phyloP scores from a whole-genome alignment of 1,140 invertebrate genomes.

The Lasioglossum baleicum region DNA sequence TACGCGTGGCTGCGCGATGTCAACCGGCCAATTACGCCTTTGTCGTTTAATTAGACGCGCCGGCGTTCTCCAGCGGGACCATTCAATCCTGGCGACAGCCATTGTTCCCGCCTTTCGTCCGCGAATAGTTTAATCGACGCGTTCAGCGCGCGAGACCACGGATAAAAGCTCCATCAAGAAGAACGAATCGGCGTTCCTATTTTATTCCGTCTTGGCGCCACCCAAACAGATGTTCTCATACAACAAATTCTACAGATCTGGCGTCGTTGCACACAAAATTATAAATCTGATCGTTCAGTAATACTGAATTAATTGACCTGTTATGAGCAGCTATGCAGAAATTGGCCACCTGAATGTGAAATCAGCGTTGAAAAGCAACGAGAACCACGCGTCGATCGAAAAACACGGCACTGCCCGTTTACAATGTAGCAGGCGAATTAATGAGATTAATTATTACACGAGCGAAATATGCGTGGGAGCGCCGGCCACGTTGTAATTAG shows the following conservation, averaged over 20 bases:
- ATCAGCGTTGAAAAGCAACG: too few species aligned
- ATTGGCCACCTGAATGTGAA: too few species aligned
- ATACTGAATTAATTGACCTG: too few species aligned
- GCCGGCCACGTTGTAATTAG: conserved; percentile 48
- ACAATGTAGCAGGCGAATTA: conserved; percentile 4
- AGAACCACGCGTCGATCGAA: neutral
- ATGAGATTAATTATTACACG: conserved; percentile 47
- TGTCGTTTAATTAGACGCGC: conserved; percentile 28
- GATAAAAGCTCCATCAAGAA: too few species aligned
- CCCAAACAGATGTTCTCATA: too few species aligned
- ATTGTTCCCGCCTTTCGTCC: neutral
- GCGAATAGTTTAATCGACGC: neutral
- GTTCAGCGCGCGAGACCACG: neutral
- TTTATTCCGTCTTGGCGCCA: too few species aligned
- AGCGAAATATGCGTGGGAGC: conserved; percentile 55
- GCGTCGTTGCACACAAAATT: too few species aligned
- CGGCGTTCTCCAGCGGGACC: neutral
- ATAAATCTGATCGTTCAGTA: too few species aligned
- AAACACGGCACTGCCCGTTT: neutral
- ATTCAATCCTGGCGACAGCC: neutral
- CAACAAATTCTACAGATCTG: too few species aligned
- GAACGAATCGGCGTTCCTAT: too few species aligned
- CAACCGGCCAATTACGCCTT: conserved; percentile 28
- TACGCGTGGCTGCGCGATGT: conserved; percentile 33
- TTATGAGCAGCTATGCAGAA: too few species aligned